Base-by-base conservation (phyloP, 1,140 invertebrate species). In the Drosophila tani region DNA sequence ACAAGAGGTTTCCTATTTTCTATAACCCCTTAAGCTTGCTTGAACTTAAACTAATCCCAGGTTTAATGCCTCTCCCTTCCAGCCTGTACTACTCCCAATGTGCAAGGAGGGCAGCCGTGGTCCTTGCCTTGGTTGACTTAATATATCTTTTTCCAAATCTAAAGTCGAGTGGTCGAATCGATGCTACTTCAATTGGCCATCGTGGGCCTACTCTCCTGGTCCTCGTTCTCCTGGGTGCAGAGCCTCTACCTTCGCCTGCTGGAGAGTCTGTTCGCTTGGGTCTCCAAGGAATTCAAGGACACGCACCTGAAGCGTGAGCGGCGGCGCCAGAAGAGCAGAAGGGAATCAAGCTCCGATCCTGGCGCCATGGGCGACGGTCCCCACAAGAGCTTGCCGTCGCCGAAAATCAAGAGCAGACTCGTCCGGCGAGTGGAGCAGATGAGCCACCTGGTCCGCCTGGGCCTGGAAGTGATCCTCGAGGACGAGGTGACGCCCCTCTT, bases 401-500 rank as follows among this genome's bases (percentile, higher is more conserved):
- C 62, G 3, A n/a, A 6, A 5, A 51, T 59, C 21, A 77, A 69
- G 17, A 77, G 56, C 19, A 45, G 12, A 1, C 49, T 81, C 0
- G 68, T 58, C 24, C 15, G 15, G 8, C 43, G 51, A 5, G 43
- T 88, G 24, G 77, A 81, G 41, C 53, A 78, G 40, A 75, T 64
- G 55, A 78, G 80, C 41, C 49, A 51, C 6, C 1, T 81, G 1
- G 73, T 88, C 5, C 9, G 59, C 5, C 41, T 43, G 11, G 80
- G 77, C 1, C 5, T 87, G 43, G 60, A 56, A 7, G 27, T 83
- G 32, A 63, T 87, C 14, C 32, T 87, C n/a, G 84, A 88, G 43
- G 84, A 87, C n/a, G 77, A 88, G 11, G 84, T 88, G 11, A 88
- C 77, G 1, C 53, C 77, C 0, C 55, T 78, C 0, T 88, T 87